Base-by-base conservation (phyloP, 2,888 invertebrate genomes). In the Gymnoscelis rufifasciata region DNA sequence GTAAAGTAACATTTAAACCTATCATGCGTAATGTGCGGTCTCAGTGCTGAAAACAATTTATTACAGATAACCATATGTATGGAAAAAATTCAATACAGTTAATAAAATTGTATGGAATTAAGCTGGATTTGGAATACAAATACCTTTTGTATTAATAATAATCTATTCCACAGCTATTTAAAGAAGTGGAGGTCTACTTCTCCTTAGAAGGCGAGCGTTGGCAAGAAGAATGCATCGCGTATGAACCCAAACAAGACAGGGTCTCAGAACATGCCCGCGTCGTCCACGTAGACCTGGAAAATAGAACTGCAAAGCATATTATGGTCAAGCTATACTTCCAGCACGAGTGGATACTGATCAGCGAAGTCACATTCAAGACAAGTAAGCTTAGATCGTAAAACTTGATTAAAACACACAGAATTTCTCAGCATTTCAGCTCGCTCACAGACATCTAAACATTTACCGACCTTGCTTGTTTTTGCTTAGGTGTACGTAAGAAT, bases 261-360 rank as follows among this genome's bases (percentile, higher is more conserved):
- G 83, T 87, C 2, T 86, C 91, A 0, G 91, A 91, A 60, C 88
- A 90, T 23, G 90, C 91, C 2, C 80, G 91, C 19, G 90, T 92
- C 65, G 89, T 97, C 30, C 92, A 93, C 62, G 91, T 97, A 36
- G 91, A 92, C 41, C 88, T 97, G 37, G 91, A 92, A 56, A 91
- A 93, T 64, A 90, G 93, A 51, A 90, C 94, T 1, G 97, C 94
- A 0, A 91, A 91, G 64, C 94, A 92, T 72, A 90, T 97, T 57
- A 93, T 92, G 88, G 68, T 94, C 62, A 90, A 93, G 63, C 89
- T 97, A 10, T 91, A 90, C 64, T 96, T 95, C 72, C 92, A 93
- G 52, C 91, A 94, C 57, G 92, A 93, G 70, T 97, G 97, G 97
- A 92, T 97, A 52, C 90, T 97, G 57, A 91, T 97, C 67, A 96